phyloP scores from a whole-genome alignment of 2,113 vertebrate species.

The Coreoperca whiteheadi region DNA sequence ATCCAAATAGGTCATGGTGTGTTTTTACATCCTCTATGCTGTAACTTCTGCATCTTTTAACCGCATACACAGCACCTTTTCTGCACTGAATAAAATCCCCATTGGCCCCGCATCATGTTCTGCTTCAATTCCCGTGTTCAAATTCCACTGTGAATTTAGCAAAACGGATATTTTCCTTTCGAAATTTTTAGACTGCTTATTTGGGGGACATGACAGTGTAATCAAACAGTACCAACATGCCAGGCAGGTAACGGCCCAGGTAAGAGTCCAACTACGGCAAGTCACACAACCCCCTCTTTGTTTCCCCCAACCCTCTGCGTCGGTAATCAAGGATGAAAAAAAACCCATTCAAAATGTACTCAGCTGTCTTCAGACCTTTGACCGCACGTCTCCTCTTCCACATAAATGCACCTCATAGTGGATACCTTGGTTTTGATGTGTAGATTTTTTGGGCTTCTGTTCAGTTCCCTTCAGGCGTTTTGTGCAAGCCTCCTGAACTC shows the following conservation, averaged over 20 bases:
- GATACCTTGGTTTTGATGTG: slow-evolving; percentile 19
- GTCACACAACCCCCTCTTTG: not conserved
- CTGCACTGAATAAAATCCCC: not conserved
- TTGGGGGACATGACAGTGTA: not conserved
- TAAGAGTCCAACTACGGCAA: not conserved
- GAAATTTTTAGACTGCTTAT: not conserved
- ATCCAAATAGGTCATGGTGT: slow-evolving; percentile 2
- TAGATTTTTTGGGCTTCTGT: slow-evolving; percentile 17
- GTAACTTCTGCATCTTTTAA: not conserved
- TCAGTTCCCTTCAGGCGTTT: slow-evolving; percentile 39
- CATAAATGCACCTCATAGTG: slow-evolving; percentile 16
- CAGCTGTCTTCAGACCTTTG: not conserved
- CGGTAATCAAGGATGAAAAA: slow-evolving; percentile 11
- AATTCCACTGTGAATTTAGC: not conserved
- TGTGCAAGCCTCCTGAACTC: slow-evolving; percentile 40
- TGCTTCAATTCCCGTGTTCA: not conserved
- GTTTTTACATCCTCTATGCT: not conserved
- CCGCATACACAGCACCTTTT: not conserved
- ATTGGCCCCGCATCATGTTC: not conserved
- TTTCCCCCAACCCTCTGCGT: not conserved
- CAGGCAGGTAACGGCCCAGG: not conserved
- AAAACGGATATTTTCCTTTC: not conserved
- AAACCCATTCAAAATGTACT: not conserved
- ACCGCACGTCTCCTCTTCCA: slow-evolving; percentile 6
- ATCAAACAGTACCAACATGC: not conserved